Base-by-base conservation (phyloP, 2,888 invertebrate genomes). In the Drosophila mercatorum region DNA sequence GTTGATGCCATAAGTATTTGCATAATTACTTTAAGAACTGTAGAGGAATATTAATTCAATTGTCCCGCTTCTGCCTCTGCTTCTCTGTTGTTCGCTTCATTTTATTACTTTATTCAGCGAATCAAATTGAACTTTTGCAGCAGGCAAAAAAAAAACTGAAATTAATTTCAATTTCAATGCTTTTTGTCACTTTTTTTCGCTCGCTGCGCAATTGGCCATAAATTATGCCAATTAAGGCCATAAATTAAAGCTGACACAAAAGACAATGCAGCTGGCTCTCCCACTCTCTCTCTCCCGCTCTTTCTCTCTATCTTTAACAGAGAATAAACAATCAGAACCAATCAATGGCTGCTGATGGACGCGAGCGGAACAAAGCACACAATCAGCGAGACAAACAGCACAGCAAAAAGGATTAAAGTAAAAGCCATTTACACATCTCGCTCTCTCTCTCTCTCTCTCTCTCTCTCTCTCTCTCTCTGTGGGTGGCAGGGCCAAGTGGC, bases 381-480 rank as follows among this genome's bases (percentile, higher is more conserved):
- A 83, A 83, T 83, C 84, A 88, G 68, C 63, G 60, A 55, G 72
- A 67, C 80, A 72, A 77, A 76, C 72, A 78, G 59, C 58, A 65
- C 47, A 40, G 57, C 59, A 82, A 77, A 91, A 91, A 91, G 91
- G 91, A 90, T 91, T 91, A 91, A 89, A 91, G 90, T 87, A 74
- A 84, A 91, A 81, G 69, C 80, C 88, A 89, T 90, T 90, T 87
- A 77, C 62, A 72, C 59, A 52, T 56, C 11, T 64, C 17, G 51
- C 17, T 22, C 22, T 22, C 22, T 22, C 22, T 22, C 40, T 44
- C 11, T 49, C 38, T 31, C 34, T 47, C 34, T 43, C n/a, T 55
- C n/a, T 53, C 26, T 38, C 40, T 44, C 34, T 47, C 14, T 38
- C 17, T 59, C 26, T 51, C 34, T 57, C 47, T 51, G 62, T 28